Evolutionary conservation across 2,797 vertebrate species (phyloP), one percentile per base, ranked within the genome.

Genomic region (Muscicapa comitata): DNA sequence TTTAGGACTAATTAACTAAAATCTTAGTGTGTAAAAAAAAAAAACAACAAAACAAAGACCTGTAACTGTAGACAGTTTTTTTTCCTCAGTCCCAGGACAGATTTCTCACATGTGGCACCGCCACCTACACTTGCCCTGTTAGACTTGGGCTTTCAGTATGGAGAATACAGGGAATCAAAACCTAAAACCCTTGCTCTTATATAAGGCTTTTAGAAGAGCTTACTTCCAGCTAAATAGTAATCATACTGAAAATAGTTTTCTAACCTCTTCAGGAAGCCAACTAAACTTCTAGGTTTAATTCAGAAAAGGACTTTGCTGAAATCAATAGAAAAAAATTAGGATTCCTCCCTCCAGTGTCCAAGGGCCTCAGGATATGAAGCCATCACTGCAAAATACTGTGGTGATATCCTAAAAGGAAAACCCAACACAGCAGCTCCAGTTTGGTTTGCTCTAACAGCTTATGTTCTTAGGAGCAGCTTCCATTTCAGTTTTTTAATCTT

Each of bases 391-490:
- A 58, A 94, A 77, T 31, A 65, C 10, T 2, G 7, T n/a, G 57
- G 29, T 6, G 7, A 20, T 80, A 63, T 67, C 54, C 66, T 86
- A 65, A 83, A 77, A 25, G 54, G 38, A 75, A 72, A 90, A 78
- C 10, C 31, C 67, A 91, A 31, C 20, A 40, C 28, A 58, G 40
- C 20, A 58, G 15, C 67, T 83, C 59, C 4, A 5, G 57, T 90
- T 72, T 43, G 50, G 65, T 75, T 91, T 93, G 47, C 28, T 88
- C 23, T 86, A 83, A 84, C 28, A 86, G 38, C 68, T 65, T 90
- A 18, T 77, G 61, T 58, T 93, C 65, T 80, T 77, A 68, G 59
- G 19, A 83, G 9, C 45, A 65, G 35, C 47, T 96, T 91, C 66
- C 57, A 51, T 93, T 88, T 83, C n/a, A 40, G 6, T 9, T 71